phyloP scores from a whole-genome alignment of 92 coral and sea anemone genomes.

The Palythoa grandiflora region DNA sequence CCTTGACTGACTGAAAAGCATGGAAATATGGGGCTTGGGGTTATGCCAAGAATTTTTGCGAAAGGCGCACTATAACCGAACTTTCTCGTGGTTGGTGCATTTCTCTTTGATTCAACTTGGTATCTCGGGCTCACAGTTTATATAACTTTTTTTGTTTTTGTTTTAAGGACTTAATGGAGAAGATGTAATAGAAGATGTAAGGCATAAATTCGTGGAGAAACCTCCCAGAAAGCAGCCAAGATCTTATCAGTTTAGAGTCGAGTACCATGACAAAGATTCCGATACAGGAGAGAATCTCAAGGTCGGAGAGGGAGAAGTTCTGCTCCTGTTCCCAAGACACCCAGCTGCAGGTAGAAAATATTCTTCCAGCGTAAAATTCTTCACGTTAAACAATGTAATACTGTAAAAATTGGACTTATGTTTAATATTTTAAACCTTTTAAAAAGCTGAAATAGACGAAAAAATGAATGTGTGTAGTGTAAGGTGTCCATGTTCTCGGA shows the following conservation, averaged over 20 bases:
- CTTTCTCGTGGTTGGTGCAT: background rate
- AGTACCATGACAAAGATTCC: conserved; percentile 60
- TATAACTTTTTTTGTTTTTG: background rate
- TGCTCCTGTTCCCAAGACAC: conserved; percentile 78
- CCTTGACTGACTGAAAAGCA: no score
- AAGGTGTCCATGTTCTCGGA: no score
- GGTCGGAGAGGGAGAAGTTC: conserved; percentile 83
- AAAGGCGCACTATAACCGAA: no score
- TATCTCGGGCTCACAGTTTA: background rate
- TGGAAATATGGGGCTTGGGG: no score
- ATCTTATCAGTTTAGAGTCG: conserved; percentile 81
- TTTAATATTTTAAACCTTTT: no score
- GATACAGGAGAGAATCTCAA: background rate
- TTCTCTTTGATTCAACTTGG: background rate
- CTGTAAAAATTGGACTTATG: no score
- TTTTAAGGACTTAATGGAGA: conserved; percentile 57
- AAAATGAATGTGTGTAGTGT: no score
- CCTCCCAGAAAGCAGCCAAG: conserved; percentile 79
- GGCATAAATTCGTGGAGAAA: conserved; percentile 62
- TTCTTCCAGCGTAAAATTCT: no score
- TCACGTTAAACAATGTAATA: no score
- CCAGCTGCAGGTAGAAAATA: conserved; percentile 40
- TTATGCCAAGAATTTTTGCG: no score
- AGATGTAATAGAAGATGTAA: conserved; percentile 76
- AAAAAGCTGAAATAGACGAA: no score